A percentile compares a stretch with the other conserved stretches of the same genome.
Conservation (phyloP, 2,888 invertebrate genomes). For the Dryobotodes eremita region DNA sequence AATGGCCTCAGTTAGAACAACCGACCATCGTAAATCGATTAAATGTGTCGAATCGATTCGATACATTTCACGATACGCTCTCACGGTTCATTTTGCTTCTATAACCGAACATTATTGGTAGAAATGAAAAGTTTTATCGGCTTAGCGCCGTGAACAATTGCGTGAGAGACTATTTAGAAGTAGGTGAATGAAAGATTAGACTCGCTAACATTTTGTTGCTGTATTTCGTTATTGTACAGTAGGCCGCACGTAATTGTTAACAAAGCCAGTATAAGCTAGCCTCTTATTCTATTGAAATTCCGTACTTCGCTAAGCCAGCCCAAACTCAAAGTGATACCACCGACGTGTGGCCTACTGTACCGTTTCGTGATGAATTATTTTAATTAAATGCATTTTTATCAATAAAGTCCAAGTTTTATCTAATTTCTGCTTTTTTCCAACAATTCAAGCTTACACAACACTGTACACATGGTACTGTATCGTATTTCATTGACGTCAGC, state of each 20-base stretch:
- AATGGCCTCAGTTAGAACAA: constrained; percentile 68
- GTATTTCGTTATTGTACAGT: constrained; percentile 14
- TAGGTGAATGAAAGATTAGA: constrained; percentile 59
- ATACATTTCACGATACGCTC: constrained; percentile 60
- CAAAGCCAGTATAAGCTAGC: not conserved
- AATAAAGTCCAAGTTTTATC: not conserved
- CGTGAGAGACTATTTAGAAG: constrained; percentile 59
- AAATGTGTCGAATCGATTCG: constrained; percentile 65
- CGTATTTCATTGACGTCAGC: constrained; percentile 33
- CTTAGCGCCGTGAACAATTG: constrained; percentile 54
- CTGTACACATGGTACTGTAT: constrained; percentile 12
- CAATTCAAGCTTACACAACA: not conserved
- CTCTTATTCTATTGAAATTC: not conserved
- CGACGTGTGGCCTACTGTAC: not conserved
- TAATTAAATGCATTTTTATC: not conserved
- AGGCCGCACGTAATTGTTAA: too few species aligned
- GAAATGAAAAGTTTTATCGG: constrained; percentile 65
- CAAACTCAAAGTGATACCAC: not conserved
- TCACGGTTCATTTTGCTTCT: constrained; percentile 60
- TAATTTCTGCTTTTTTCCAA: not conserved
- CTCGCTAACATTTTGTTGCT: constrained; percentile 22
- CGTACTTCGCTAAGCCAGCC: not conserved
- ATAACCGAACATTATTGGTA: constrained; percentile 54
- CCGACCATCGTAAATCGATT: constrained; percentile 63
- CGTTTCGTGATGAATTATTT: not conserved